A percentile compares a stretch with the other conserved stretches of the same genome.
Evolutionary conservation across 2,797 vertebrate species (phyloP).

Genomic region (Bufotes viridis): DNA sequence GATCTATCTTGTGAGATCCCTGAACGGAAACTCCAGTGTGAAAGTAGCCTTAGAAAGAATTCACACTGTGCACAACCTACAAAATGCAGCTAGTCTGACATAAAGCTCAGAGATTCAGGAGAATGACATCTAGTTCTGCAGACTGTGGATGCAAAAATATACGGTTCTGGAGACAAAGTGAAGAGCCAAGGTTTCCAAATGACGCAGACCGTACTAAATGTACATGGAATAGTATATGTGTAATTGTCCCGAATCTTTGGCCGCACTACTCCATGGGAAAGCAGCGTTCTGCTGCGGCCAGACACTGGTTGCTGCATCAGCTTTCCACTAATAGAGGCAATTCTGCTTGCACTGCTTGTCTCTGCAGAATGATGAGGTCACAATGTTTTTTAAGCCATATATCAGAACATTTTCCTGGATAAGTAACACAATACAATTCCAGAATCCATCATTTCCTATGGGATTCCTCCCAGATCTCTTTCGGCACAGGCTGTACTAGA

Average conservation of each 20-base stretch:
- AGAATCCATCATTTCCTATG: conserved; percentile 18
- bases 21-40: too few species aligned
- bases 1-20: too few species aligned
- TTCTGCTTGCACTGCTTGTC: background rate
- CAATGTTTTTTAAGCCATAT: conserved; percentile 13
- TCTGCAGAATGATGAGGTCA: background rate
- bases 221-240: background rate
- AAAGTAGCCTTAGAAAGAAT: too few species aligned
- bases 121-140: too few species aligned
- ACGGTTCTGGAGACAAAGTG: background rate
- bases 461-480: conserved; percentile 9
- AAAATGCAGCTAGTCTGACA: too few species aligned
- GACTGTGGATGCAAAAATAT: too few species aligned
- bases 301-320: conserved; percentile 2
- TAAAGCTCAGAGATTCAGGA: too few species aligned
- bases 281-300: background rate
- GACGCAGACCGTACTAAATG: background rate
- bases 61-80: too few species aligned
- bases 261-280: background rate
- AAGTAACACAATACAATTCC: conserved; percentile 2
- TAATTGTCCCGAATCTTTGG: background rate
- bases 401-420: conserved; percentile 21
- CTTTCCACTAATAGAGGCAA: background rate
- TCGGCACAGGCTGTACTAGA: conserved; percentile 47
- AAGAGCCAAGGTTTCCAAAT: background rate